Evolutionary conservation across 1,140 invertebrate species (phyloP).

Genomic region (Saccostrea cuccullata): DNA sequence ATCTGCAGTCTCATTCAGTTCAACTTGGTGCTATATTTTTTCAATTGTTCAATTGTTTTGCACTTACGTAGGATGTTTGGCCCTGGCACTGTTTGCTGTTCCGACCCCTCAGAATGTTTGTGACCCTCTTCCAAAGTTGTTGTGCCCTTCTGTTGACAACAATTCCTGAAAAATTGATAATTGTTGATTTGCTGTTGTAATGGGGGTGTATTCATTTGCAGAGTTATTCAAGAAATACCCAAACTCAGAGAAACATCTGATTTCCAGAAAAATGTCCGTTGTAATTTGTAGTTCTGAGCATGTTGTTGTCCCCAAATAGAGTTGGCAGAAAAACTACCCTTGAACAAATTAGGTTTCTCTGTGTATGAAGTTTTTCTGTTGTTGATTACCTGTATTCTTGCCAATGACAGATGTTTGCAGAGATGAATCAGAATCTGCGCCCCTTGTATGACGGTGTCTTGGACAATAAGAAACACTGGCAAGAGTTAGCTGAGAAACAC

Average conservation of each 20-base stretch:
- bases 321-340: neutral
- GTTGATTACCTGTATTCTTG: slow-evolving; percentile 45
- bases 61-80: neutral
- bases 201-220: neutral
- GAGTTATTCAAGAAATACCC: neutral
- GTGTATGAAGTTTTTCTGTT: neutral
- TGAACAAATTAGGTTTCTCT: neutral
- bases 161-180: neutral
- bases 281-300: neutral
- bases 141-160: neutral
- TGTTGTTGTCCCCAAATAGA: slow-evolving; percentile 3
- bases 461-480: slow-evolving; percentile 93
- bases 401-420: slow-evolving; percentile 86
- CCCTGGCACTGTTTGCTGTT: neutral
- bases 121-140: neutral
- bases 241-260: neutral
- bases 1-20: slow-evolving; percentile 70
- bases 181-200: neutral
- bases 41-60: neutral
- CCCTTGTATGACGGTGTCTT: slow-evolving; percentile 92
- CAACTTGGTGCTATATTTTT: slow-evolving; percentile 14
- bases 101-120: neutral
- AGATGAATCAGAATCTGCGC: slow-evolving; percentile 93
- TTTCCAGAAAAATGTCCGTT: neutral
- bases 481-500: slow-evolving; percentile 87